Base-by-base conservation (phyloP, 1,140 invertebrate species). In the Phortica variegata region DNA sequence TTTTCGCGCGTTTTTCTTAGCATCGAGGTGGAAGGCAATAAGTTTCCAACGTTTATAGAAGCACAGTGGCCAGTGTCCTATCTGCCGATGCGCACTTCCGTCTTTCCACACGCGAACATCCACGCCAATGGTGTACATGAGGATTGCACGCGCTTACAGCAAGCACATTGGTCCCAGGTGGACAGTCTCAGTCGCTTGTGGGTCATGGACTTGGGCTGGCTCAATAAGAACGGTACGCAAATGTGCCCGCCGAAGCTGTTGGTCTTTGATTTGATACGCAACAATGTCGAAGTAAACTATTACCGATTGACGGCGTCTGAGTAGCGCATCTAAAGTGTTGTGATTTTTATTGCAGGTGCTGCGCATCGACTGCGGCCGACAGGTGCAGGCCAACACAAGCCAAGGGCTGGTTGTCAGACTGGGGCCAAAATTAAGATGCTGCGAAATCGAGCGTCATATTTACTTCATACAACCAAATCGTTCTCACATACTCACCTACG, bases 1-100 rank as follows among this genome's bases (percentile, higher is more conserved):
- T 73, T 56, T 18, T 45, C 62, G 34, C 60, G 70, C 3, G 70
- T 73, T 8, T 73, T 73, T 38, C 62, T 73, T n/a, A 60, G 70
- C 26, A 63, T 73, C 3, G 54, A 49, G n/a, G 58, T 61, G 3
- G 43, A 61, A 19, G 50, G 44, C 7, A 56, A 58, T 6, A 52
- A 37, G 19, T 61, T 66, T 20, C 60, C 72, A 15, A 74, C 72
- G 2, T 39, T 75, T 12, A 70, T 75, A 23, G 72, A 74, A 34
- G 54, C 71, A 5, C 65, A 60, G 39, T 75, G 72, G 72, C 72
- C 68, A 4, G 68, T 62, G 5, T 51, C 56, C 4, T 61, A 59
- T 44, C 47, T 72, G 23, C 68, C 68, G 5, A 56, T 66, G 43
- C 51, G 51, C n/a, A 63, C 68, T 1, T 32, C 48, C 17, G 45